phyloP scores from a whole-genome alignment of 2,888 invertebrate species.

The Drosophila paranaensis region DNA sequence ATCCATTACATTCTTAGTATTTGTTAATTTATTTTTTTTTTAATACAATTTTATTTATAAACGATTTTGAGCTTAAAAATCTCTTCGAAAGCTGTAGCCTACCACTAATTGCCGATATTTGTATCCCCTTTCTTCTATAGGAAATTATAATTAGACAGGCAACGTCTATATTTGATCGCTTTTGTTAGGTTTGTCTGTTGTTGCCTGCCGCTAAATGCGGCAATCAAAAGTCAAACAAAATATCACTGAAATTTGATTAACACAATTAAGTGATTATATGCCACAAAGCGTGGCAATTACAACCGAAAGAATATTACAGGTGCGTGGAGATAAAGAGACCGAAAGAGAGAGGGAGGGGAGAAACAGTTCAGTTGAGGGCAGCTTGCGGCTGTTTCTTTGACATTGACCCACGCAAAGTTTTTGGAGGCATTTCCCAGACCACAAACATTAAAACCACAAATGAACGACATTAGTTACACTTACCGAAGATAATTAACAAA shows the following conservation, averaged over 20 bases:
- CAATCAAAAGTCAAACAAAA: constrained; percentile 64
- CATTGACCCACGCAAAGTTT: constrained; percentile 73
- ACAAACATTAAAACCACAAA: constrained; percentile 66
- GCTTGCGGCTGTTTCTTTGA: constrained; percentile 37
- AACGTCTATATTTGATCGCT: constrained; percentile 13
- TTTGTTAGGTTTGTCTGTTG: constrained; percentile 27
- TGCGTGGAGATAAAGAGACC: constrained; percentile 17
- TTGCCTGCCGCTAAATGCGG: constrained; percentile 61
- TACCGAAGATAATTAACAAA: constrained; percentile 72
- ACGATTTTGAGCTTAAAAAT: neutral
- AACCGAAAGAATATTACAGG: constrained; percentile 19
- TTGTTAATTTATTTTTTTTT: neutral
- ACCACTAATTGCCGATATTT: constrained; percentile 5
- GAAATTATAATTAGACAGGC: constrained; percentile 18
- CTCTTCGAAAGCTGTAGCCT: neutral
- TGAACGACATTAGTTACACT: constrained; percentile 77
- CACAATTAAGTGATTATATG: constrained; percentile 76
- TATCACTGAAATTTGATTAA: constrained; percentile 73
- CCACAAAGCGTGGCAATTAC: constrained; percentile 76
- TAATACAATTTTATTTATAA: neutral
- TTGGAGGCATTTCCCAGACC: constrained; percentile 28
- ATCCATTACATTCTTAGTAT: too few relatives aligned
- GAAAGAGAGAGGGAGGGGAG: neutral
- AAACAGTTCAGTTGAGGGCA: neutral
- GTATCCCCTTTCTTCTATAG: neutral